Base-by-base conservation (phyloP, 2,797 vertebrate species). In the Myioborus melanocephalus region DNA sequence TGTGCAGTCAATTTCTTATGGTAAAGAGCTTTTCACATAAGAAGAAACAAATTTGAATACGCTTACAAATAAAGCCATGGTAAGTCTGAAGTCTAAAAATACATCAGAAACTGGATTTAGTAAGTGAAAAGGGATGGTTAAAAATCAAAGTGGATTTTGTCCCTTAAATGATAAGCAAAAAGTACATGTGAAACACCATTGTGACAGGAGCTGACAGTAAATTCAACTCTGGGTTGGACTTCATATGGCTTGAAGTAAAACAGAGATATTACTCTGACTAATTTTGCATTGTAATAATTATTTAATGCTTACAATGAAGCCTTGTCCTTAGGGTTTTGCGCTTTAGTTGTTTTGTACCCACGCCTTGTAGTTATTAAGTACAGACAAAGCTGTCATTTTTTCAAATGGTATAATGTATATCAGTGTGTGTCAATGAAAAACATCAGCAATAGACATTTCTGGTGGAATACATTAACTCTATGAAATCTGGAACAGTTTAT, bases 381-480 rank as follows among this genome's bases (percentile, higher is more conserved):
- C 80, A 96, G 94, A 98, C 97, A 98, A 98, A 98, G 98, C 96
- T 63, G 95, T 96, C 49, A 94, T 98, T 98, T 98, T 97, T 97
- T 97, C 93, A 90, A 79, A 91, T 95, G 96, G 93, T 95, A 96
- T 84, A 96, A 97, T 96, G 95, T 98, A 94, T 98, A 97, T 97
- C 97, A 97, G 97, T 95, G 91, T 95, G 94, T 95, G 96, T 97
- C 97, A 97, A 97, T 98, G 96, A 97, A 97, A 94, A 98, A 93
- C 92, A 96, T 96, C 81, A 95, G 94, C 97, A 96, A 95, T 75
- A 87, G 94, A 80, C 89, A 93, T 96, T 97, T 95, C 90, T 97
- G 94, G 77, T 88, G 93, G 78, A 92, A 91, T 70, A 79, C 68
- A 27, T 81, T 85, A 85, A 87, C 91, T 97, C 24, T 93, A 93